Percentiles rank a stretch among this genome's conserved stretches.
Conservation (phyloP, 2,888 invertebrate genomes). For the Mamestra brassicae region DNA sequence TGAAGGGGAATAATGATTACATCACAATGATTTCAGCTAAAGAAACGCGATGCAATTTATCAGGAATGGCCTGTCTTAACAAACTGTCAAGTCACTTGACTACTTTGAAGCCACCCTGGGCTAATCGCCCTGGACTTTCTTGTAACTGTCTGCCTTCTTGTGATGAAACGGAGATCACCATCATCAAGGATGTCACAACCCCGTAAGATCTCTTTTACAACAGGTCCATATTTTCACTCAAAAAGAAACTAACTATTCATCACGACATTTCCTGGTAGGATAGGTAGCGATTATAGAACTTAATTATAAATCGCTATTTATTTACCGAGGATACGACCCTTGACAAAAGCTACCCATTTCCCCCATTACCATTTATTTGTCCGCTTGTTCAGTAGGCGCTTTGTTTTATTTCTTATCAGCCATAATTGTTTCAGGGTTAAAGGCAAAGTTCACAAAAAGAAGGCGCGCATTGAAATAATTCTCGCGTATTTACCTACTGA, state of each 20-base stretch:
- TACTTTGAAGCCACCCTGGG: slow-evolving; percentile 93
- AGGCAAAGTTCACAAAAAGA: slow-evolving; percentile 82
- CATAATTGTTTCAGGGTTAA: slow-evolving; percentile 63
- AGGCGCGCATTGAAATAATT: slow-evolving; percentile 86
- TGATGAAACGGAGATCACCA: slow-evolving; percentile 93
- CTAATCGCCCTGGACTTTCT: slow-evolving; percentile 91
- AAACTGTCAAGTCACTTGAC: slow-evolving; percentile 91
- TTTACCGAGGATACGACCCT: not conserved
- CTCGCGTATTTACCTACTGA: slow-evolving; percentile 92
- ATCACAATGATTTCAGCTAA: slow-evolving; percentile 78
- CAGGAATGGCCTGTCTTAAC: slow-evolving; percentile 92
- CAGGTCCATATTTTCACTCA: not conserved
- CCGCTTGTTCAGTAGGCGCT: slow-evolving; percentile 5
- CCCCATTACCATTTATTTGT: not conserved
- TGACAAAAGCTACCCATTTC: not conserved
- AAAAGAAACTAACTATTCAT: not conserved
- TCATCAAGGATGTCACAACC: slow-evolving; percentile 90
- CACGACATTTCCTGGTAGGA: not conserved
- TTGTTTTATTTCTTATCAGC: slow-evolving; percentile 34
- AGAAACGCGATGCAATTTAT: slow-evolving; percentile 91
- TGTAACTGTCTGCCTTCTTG: slow-evolving; percentile 94
- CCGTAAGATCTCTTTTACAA: slow-evolving; percentile 66
- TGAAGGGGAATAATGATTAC: not conserved
- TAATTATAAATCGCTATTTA: not conserved
- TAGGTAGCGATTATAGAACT: not conserved